These are phyloP conservation scores for Paraplagusia blochii DNA, from an alignment of 2,113 vertebrate species.

Conservation along the genomic window DNA sequence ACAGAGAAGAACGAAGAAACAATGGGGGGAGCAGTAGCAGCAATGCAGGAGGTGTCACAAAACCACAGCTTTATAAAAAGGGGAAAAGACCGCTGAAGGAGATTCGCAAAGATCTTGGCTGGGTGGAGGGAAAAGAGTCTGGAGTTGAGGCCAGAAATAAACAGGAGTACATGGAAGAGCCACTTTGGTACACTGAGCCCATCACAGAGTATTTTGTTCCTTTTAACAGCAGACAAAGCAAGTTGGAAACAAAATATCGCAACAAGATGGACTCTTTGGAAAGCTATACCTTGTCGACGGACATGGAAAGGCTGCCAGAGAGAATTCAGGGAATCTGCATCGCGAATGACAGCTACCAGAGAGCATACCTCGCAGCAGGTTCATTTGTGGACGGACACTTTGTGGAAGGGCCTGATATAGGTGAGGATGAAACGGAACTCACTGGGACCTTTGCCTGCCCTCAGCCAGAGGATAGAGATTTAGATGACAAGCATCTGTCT, in stretches of 20 bases:
- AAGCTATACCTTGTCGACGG: conserved; percentile 66
- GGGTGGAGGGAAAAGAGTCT: conserved; percentile 78
- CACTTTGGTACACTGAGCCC: conserved; percentile 98
- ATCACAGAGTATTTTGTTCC: conserved; percentile 95
- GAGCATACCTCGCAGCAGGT: conserved; percentile 93
- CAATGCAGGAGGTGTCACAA: conserved; percentile 72
- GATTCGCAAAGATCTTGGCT: conserved; percentile 79
- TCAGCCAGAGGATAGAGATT: conserved; percentile 91
- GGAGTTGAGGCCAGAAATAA: conserved; percentile 80
- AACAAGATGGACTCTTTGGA: conserved; percentile 78
- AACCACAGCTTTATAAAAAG: conserved; percentile 84
- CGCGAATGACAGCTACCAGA: conserved; percentile 83
- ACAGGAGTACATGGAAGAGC: conserved; percentile 93
- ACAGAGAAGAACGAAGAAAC: conserved; percentile 79
- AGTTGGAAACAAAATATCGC: conserved; percentile 95
- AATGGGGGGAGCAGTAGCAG: conserved; percentile 77
- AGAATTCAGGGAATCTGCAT: conserved; percentile 89
- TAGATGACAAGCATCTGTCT: conserved; percentile 98
- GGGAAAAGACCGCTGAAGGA: conserved; percentile 87
- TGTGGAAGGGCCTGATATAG: conserved; percentile 91
- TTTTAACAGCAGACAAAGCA: conserved; percentile 89
- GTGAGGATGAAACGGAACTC: conserved; percentile 88
- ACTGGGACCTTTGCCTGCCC: conserved; percentile 89
- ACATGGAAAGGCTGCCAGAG: conserved; percentile 83
- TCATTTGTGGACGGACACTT: conserved; percentile 97